phyloP scores from a whole-genome alignment of 2,888 invertebrate genomes.

The Artemia sinica region DNA sequence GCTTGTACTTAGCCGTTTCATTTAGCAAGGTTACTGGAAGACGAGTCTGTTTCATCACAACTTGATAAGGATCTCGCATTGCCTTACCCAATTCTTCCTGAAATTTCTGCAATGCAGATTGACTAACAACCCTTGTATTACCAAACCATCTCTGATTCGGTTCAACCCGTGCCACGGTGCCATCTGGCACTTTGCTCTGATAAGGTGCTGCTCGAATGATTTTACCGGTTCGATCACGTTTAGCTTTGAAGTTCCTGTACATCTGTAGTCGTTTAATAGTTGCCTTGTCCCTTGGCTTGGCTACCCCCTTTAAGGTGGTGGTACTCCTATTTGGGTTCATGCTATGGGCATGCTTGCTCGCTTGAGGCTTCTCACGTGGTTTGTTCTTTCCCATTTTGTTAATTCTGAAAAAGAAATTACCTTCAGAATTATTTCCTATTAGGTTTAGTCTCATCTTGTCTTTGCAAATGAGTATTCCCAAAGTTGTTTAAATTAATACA shows the following conservation, averaged over 20 bases:
- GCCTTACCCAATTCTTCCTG: constrained; percentile 86
- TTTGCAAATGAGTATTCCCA: no score
- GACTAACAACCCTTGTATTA: constrained; percentile 60
- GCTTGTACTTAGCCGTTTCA: constrained; percentile 69
- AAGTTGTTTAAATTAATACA: no score
- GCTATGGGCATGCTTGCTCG: constrained; percentile 71
- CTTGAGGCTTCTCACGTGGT: constrained; percentile 61
- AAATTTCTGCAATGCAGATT: constrained; percentile 29
- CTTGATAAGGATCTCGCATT: constrained; percentile 86
- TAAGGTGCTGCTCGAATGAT: constrained; percentile 88
- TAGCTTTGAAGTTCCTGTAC: constrained; percentile 94
- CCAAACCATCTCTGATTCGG: constrained; percentile 98
- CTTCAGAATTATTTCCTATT: not conserved
- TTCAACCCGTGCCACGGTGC: constrained; percentile 81
- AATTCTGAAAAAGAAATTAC: constrained; percentile 18
- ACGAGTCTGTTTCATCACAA: constrained; percentile 88
- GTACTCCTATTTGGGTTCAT: constrained; percentile 80
- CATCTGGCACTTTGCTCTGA: constrained; percentile 70
- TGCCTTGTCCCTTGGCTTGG: constrained; percentile 64
- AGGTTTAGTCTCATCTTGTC: no score
- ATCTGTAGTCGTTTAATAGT: constrained; percentile 93
- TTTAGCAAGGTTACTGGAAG: constrained; percentile 83
- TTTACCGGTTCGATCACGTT: constrained; percentile 65
- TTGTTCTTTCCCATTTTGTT: constrained; percentile 40
- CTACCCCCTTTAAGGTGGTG: constrained; percentile 62